phyloP scores from a whole-genome alignment of 2,797 vertebrate genomes.

The Sus cebifrons region DNA sequence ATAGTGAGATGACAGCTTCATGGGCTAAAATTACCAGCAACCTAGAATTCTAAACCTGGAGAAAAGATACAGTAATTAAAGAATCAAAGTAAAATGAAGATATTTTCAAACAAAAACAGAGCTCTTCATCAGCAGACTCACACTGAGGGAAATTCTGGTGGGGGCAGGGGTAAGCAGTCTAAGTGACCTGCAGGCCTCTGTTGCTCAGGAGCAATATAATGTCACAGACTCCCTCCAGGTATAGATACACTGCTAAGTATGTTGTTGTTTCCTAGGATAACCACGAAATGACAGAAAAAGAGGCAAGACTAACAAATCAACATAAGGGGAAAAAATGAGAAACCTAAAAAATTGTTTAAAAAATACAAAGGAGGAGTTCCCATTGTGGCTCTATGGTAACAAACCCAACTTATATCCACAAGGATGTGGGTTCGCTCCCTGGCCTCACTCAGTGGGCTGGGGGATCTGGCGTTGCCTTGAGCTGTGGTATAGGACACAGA shows the following conservation, averaged over 20 bases:
- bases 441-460: too few relatives aligned
- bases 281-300: background rate
- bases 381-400: too few relatives aligned
- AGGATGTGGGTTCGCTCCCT: too few relatives aligned
- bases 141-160: background rate
- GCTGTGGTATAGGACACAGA: too few relatives aligned
- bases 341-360: background rate
- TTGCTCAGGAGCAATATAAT: background rate
- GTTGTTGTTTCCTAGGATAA: background rate
- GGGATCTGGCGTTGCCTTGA: too few relatives aligned
- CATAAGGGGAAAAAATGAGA: background rate
- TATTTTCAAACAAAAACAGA: slow-evolving; percentile 31
- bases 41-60: slow-evolving; percentile 5
- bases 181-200: background rate
- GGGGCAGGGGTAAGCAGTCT: background rate
- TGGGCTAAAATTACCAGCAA: background rate
- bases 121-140: slow-evolving; percentile 5
- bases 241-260: rapidly evolving
- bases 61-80: background rate
- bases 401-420: too few relatives aligned
- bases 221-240: background rate
- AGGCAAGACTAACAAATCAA: background rate
- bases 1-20: background rate
- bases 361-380: background rate
- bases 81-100: background rate